Conservation (phyloP, 2,888 invertebrate species). For the Lasioglossum pauxillum region DNA sequence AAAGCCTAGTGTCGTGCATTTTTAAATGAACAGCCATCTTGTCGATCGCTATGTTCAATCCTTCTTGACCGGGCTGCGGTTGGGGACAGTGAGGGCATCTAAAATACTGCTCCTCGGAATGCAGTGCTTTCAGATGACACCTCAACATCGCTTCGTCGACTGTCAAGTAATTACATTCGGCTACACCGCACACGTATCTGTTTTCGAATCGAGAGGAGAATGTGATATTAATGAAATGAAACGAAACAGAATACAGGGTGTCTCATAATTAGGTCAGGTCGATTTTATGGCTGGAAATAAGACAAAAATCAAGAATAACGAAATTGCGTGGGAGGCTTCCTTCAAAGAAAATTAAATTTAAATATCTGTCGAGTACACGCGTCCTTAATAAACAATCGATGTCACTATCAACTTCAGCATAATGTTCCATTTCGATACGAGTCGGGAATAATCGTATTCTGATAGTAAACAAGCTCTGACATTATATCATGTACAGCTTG, state of each 20-base stretch:
- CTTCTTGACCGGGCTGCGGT: constrained; percentile 85
- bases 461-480: no score
- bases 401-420: no score
- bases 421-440: no score
- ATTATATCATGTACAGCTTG: no score
- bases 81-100: constrained; percentile 91
- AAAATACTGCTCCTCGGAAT: constrained; percentile 87
- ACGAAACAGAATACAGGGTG: not conserved
- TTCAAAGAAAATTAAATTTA: no score
- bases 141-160: constrained; percentile 90
- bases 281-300: no score
- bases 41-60: constrained; percentile 86
- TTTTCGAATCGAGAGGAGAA: constrained; percentile 57
- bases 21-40: constrained; percentile 90
- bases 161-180: constrained; percentile 89
- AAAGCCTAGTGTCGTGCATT: constrained; percentile 90
- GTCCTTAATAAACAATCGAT: no score
- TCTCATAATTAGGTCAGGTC: no score
- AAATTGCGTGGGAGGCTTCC: no score
- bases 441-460: no score
- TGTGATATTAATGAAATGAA: constrained; percentile 72
- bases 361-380: no score
- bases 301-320: no score
- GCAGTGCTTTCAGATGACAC: constrained; percentile 90
- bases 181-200: constrained; percentile 90